phyloP scores from a whole-genome alignment of 2,888 invertebrate genomes.

The Electrophaes corylata region DNA sequence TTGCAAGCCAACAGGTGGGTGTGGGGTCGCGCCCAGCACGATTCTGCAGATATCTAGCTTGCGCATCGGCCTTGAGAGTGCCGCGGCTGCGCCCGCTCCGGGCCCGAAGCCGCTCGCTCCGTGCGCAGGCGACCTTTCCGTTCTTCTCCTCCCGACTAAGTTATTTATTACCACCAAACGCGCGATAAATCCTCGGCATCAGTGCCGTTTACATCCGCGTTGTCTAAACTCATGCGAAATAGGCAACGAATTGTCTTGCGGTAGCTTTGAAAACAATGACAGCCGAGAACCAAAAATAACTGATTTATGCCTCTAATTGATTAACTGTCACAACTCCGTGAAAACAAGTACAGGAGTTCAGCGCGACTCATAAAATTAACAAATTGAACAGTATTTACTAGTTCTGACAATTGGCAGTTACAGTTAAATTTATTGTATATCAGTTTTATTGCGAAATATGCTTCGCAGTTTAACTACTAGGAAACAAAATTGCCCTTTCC shows the following conservation, averaged over 20 bases:
- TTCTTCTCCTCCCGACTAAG: constrained; percentile 56
- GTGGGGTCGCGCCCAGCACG: constrained; percentile 67
- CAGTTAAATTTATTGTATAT: constrained; percentile 43
- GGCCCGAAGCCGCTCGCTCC: constrained; percentile 51
- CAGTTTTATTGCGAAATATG: constrained; percentile 33
- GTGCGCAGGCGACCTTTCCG: constrained; percentile 62
- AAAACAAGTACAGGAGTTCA: constrained; percentile 26
- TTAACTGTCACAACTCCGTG: constrained; percentile 24
- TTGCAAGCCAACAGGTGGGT: constrained; percentile 53
- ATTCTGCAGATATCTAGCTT: constrained; percentile 64
- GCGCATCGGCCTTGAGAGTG: constrained; percentile 74
- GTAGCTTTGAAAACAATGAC: constrained; percentile 50
- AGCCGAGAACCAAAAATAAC: constrained; percentile 33
- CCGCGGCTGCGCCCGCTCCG: constrained; percentile 46
- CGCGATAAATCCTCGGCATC: constrained; percentile 70
- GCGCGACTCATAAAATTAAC: constrained; percentile 19
- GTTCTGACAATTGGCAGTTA: constrained; percentile 49
- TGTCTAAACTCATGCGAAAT: constrained; percentile 53
- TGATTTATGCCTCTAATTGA: constrained; percentile 28
- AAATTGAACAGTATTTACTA: constrained; percentile 41
- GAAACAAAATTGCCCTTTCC: constrained; percentile 52
- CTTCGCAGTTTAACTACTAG: constrained; percentile 37
- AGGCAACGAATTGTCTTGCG: constrained; percentile 51
- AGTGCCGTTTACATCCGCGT: constrained; percentile 69
- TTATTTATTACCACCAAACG: constrained; percentile 69